A percentile compares a stretch with the other conserved stretches of the same genome.
Conservation (phyloP, 2,113 vertebrate species). For the Grammomys surdaster region DNA sequence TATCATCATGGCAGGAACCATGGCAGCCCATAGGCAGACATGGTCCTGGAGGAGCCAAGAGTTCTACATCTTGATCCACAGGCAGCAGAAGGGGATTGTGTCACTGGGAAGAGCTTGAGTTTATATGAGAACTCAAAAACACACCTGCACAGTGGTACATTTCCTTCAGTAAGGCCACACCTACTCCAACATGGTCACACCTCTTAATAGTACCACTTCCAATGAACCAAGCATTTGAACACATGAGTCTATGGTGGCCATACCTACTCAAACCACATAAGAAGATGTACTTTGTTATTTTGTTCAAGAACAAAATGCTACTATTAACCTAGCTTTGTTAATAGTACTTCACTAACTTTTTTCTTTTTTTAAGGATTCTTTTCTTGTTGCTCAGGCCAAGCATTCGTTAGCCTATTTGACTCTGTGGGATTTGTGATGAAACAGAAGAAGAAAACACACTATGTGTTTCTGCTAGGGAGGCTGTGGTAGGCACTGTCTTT, state of each 20-base stretch:
- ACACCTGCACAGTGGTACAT: not conserved
- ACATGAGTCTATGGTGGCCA: not conserved
- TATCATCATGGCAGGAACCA: not conserved
- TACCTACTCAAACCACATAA: not conserved
- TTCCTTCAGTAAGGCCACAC: not conserved
- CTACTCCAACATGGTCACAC: not conserved
- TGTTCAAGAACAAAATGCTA: not conserved
- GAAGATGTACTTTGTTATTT: not conserved
- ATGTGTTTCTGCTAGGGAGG: not conserved
- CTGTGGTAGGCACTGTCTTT: too few relatives aligned
- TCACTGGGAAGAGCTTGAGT: not conserved
- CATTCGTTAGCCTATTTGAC: not conserved
- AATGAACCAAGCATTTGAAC: not conserved
- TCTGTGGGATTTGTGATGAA: not conserved
- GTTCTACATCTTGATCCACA: not conserved
- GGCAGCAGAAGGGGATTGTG: not conserved
- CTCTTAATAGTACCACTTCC: not conserved
- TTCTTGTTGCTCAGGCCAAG: not conserved
- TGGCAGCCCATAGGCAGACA: not conserved
- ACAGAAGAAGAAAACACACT: not conserved
- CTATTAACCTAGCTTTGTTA: conserved; percentile 19
- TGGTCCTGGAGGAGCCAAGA: not conserved
- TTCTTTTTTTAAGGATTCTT: not conserved
- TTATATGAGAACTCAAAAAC: not conserved
- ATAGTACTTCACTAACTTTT: not conserved